These are phyloP conservation scores for Hassar affinis DNA, from an alignment of 2,113 vertebrate genomes.

Conservation along the genomic window DNA sequence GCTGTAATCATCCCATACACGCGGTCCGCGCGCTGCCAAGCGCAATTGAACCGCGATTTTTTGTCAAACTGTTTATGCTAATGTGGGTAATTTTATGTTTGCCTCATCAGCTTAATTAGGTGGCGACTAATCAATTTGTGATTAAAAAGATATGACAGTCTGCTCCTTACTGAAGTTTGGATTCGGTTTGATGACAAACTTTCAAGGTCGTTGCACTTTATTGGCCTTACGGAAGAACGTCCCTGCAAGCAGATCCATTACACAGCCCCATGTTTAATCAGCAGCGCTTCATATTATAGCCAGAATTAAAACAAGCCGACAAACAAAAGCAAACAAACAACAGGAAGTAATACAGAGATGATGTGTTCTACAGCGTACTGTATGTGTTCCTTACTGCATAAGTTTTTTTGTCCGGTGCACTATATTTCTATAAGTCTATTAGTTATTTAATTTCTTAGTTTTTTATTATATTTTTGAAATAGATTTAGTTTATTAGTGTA, in stretches of 20 bases:
- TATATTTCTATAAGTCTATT: no score
- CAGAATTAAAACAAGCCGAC: background rate
- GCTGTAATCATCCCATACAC: conserved; percentile 1
- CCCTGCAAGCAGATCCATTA: background rate
- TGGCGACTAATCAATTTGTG: conserved; percentile 58
- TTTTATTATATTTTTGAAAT: background rate
- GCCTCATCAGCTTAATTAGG: conserved; percentile 63
- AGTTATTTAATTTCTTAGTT: background rate
- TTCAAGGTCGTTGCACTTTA: conserved; percentile 13
- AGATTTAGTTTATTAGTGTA: background rate
- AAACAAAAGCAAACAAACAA: background rate
- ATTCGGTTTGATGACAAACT: background rate
- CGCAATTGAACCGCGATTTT: conserved; percentile 29
- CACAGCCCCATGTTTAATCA: background rate
- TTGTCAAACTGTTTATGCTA: conserved; percentile 43
- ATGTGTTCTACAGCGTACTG: no score
- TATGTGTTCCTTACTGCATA: no score
- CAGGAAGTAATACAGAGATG: no score
- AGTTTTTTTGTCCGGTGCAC: no score
- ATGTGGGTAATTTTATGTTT: conserved; percentile 59
- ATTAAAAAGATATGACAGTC: conserved; percentile 32
- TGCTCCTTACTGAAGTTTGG: background rate
- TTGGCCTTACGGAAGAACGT: background rate
- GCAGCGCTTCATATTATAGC: background rate
- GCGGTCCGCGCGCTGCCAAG: conserved; percentile 1